Percentiles rank a stretch among this genome's conserved stretches.
Conservation (phyloP, 2,888 invertebrate species). For the Apodemia hepburni region DNA sequence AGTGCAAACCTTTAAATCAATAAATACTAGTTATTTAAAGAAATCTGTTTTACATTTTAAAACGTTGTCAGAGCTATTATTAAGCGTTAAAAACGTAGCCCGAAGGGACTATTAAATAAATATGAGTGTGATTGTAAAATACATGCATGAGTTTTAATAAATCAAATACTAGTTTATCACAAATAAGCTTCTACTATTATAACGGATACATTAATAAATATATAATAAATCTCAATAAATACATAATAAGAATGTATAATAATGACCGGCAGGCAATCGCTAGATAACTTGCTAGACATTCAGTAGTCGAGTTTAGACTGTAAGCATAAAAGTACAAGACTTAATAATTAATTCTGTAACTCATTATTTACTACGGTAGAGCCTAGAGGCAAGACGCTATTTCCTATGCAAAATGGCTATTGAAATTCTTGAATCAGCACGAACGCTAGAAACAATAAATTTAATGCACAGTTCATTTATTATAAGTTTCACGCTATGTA, state of each 20-base stretch:
- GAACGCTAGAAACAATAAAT: constrained; percentile 29
- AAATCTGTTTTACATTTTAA: too few relatives aligned
- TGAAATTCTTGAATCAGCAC: constrained; percentile 32
- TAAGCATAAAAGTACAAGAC: constrained; percentile 29
- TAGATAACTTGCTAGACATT: constrained; percentile 21
- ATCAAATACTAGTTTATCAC: too few relatives aligned
- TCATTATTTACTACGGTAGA: constrained; percentile 31
- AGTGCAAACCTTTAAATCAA: too few relatives aligned
- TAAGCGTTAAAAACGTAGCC: too few relatives aligned
- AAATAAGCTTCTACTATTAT: too few relatives aligned
- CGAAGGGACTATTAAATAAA: too few relatives aligned
- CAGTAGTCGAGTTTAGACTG: constrained; percentile 22
- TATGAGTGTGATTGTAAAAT: too few relatives aligned
- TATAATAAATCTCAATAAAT: constrained; percentile 9
- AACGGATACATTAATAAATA: neutral
- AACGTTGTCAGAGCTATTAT: too few relatives aligned
- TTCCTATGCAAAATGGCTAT: constrained; percentile 33
- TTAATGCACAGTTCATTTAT: constrained; percentile 27
- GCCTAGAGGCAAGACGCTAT: constrained; percentile 34
- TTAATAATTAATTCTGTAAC: constrained; percentile 35
- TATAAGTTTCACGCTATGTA: constrained; percentile 14
- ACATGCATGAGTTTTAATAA: too few relatives aligned
- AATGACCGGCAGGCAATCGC: constrained; percentile 13
- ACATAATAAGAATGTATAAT: constrained; percentile 8
- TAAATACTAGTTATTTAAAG: too few relatives aligned